Conservation (phyloP, 1,140 invertebrate genomes). For the Archivesica marissinica region DNA sequence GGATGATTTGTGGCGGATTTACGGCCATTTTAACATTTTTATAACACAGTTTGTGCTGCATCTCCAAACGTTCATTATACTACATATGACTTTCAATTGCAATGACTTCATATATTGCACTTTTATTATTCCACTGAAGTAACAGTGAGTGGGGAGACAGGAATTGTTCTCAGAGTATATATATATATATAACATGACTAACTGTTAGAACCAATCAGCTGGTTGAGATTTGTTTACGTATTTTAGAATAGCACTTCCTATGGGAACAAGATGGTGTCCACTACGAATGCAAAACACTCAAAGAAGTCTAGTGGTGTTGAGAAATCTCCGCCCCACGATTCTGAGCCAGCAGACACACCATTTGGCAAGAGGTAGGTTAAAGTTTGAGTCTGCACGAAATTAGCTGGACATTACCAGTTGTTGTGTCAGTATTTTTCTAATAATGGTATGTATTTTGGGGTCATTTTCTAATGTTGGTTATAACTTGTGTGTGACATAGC, state of each 20-base stretch:
- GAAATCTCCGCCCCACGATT: not conserved
- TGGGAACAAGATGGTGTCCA: constrained; percentile 11
- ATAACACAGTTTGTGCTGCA: too few species aligned
- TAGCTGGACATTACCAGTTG: not conserved
- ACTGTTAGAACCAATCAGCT: not conserved
- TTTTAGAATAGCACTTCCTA: not conserved
- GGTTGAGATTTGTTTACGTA: not conserved
- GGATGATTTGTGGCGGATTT: too few species aligned
- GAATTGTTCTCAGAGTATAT: not conserved
- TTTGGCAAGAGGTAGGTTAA: constrained; percentile 9
- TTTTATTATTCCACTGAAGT: too few species aligned
- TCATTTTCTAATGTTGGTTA: not conserved
- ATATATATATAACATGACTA: not conserved
- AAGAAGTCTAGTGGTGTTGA: not conserved
- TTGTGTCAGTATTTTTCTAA: too few species aligned
- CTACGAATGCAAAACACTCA: not conserved
- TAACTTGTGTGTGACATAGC: too few species aligned
- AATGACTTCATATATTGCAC: too few species aligned
- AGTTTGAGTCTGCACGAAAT: not conserved
- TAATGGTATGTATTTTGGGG: not conserved
- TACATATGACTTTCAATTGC: too few species aligned
- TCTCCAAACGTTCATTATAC: too few species aligned
- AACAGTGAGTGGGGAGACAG: too few species aligned
- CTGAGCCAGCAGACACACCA: constrained; percentile 24
- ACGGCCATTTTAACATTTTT: too few species aligned